phyloP scores from a whole-genome alignment of 2,113 vertebrate species.

The Atractosteus spatula region DNA sequence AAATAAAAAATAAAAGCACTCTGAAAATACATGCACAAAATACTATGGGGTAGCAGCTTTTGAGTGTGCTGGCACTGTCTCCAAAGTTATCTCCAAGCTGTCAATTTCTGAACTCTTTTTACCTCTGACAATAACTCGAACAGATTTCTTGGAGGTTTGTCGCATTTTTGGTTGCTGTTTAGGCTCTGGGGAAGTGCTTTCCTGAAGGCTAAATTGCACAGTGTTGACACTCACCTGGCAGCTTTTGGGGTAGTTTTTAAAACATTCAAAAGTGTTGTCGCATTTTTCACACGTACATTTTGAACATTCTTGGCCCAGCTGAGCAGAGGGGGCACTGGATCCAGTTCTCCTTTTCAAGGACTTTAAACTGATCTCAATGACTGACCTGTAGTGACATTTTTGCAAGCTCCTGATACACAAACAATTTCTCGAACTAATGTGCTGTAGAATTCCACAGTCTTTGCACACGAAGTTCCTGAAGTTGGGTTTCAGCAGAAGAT shows the following conservation, averaged over 20 bases:
- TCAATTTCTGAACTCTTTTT: constrained; percentile 23
- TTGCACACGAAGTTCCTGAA: constrained; percentile 51
- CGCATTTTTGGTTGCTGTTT: constrained; percentile 23
- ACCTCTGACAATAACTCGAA: constrained; percentile 27
- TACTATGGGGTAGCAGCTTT: constrained; percentile 10
- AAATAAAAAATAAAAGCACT: too few relatives aligned
- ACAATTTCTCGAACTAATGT: constrained; percentile 40
- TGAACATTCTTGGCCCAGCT: constrained; percentile 15
- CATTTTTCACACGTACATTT: constrained; percentile 29
- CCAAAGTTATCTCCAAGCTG: constrained; percentile 36
- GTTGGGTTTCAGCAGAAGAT: constrained; percentile 62
- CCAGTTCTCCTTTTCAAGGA: constrained; percentile 24
- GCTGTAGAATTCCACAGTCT: constrained; percentile 43
- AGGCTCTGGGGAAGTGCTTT: constrained; percentile 12
- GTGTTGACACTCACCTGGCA: constrained; percentile 26
- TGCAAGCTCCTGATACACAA: constrained; percentile 22
- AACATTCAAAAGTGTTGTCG: constrained; percentile 32
- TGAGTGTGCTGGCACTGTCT: constrained; percentile 18
- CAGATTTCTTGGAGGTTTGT: constrained; percentile 11
- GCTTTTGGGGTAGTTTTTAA: constrained; percentile 37
- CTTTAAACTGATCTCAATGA: constrained; percentile 28
- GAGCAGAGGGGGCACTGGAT: constrained; percentile 8
- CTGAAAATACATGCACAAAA: too few relatives aligned
- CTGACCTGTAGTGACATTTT: constrained; percentile 33
- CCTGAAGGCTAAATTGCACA: constrained; percentile 25